These are phyloP conservation scores for Nemapogon koenigi DNA, from an alignment of 2,888 invertebrate genomes.

Conservation along the genomic window DNA sequence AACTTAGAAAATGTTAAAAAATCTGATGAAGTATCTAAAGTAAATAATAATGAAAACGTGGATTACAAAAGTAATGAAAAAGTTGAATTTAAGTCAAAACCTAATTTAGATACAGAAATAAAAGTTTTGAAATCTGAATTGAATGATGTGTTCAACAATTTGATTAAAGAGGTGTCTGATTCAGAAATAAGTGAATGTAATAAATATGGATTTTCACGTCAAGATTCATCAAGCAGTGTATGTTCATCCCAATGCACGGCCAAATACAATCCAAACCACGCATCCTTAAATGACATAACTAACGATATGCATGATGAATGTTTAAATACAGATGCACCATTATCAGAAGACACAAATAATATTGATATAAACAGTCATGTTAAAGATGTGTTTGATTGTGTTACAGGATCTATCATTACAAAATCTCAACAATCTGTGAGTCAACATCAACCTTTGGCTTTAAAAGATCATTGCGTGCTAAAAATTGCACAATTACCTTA, in stretches of 20 bases:
- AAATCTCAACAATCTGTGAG: conserved; percentile 16
- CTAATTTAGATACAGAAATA: conserved; percentile 40
- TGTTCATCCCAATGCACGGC: conserved; percentile 75
- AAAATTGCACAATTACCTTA: conserved; percentile 72
- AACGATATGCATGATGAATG: conserved; percentile 58
- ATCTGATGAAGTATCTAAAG: background rate
- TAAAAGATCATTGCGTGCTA: conserved; percentile 71
- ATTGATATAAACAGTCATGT: conserved; percentile 32
- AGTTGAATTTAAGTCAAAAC: too few relatives aligned
- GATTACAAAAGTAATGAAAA: background rate
- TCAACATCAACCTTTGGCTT: conserved; percentile 41
- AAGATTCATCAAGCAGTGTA: conserved; percentile 67
- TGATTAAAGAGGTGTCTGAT: conserved; percentile 49
- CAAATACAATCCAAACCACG: conserved; percentile 68
- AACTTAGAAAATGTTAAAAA: background rate
- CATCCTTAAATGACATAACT: conserved; percentile 67
- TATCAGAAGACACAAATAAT: conserved; percentile 20
- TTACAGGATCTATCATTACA: conserved; percentile 32
- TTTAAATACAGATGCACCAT: conserved; percentile 18
- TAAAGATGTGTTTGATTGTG: conserved; percentile 49
- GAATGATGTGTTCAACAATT: conserved; percentile 52
- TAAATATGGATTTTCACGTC: conserved; percentile 46
- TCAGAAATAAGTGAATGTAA: conserved; percentile 32
- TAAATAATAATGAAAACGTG: background rate
- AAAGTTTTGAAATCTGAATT: conserved; percentile 53